Percentiles rank a stretch among this genome's conserved stretches.
Evolutionary conservation across 2,888 invertebrate species (phyloP).

Genomic region (Rhingia campestris): DNA sequence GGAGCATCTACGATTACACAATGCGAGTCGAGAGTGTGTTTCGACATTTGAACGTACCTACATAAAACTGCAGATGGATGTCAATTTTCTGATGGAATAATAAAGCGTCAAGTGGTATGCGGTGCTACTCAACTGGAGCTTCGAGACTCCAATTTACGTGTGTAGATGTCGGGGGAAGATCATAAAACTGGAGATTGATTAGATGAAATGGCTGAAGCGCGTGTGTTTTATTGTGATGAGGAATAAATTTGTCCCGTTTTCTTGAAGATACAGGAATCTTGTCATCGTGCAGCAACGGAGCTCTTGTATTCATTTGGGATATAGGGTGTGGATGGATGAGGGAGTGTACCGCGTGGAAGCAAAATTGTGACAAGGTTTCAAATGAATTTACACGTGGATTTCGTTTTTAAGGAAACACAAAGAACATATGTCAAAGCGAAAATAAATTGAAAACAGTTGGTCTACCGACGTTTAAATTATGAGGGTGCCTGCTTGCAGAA

Average conservation of each 20-base stretch:
- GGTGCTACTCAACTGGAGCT: background rate
- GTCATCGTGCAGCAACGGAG: background rate
- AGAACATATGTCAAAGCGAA: too few relatives aligned
- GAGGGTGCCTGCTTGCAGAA: too few relatives aligned
- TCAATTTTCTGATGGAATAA: constrained; percentile 53
- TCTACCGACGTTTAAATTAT: too few relatives aligned
- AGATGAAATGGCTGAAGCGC: constrained; percentile 50
- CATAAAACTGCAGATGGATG: constrained; percentile 14
- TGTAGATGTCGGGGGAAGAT: constrained; percentile 6
- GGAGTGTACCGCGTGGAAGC: background rate
- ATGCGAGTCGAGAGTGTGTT: constrained; percentile 20
- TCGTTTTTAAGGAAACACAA: background rate
- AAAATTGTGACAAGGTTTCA: background rate
- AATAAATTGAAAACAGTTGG: too few relatives aligned
- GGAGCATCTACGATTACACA: constrained; percentile 14
- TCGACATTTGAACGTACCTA: constrained; percentile 20
- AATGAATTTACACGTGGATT: background rate
- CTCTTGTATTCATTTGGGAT: background rate
- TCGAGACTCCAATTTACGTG: background rate
- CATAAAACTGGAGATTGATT: constrained; percentile 62
- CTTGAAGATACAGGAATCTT: constrained; percentile 1
- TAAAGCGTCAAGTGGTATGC: constrained; percentile 32
- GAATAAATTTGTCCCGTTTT: constrained; percentile 42
- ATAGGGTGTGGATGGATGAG: background rate
- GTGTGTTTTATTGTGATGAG: constrained; percentile 65